A percentile compares a stretch with the other conserved stretches of the same genome.
Conservation (phyloP, 2,888 invertebrate genomes). For the Metopia argyrocephala region DNA sequence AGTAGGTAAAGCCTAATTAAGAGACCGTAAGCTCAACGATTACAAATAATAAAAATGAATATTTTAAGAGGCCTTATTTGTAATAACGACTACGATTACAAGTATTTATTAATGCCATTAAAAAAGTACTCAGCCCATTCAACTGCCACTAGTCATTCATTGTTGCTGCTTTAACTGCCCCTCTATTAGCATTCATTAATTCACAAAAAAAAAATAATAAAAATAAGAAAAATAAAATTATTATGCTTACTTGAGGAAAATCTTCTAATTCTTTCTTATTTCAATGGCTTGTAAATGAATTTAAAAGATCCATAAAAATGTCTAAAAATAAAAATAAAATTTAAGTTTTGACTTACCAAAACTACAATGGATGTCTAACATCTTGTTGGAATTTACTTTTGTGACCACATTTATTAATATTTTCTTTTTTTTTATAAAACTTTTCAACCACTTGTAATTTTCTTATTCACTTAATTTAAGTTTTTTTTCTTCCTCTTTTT, state of each 20-base stretch:
- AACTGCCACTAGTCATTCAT: not conserved
- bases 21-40: constrained; percentile 28
- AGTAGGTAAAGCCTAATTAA: constrained; percentile 54
- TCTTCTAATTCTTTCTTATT: not conserved
- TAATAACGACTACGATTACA: constrained; percentile 12
- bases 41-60: constrained; percentile 25
- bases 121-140: not conserved
- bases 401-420: constrained; percentile 45
- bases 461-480: constrained; percentile 15
- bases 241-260: constrained; percentile 10
- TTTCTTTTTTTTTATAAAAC: constrained; percentile 11
- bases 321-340: not conserved
- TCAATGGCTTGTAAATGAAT: not conserved
- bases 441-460: not conserved
- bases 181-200: constrained; percentile 13
- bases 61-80: constrained; percentile 45
- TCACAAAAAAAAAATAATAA: too few relatives aligned
- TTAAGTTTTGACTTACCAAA: constrained; percentile 58
- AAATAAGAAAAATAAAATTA: constrained; percentile 30
- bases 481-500: constrained; percentile 16
- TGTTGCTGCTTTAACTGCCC: not conserved
- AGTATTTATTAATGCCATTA: constrained; percentile 22
- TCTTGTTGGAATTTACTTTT: constrained; percentile 41
- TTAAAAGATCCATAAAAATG: not conserved
- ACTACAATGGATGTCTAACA: constrained; percentile 43